Evolutionary conservation across 2,797 vertebrate genomes (phyloP).

Genomic region (Cottoperca gobio): DNA sequence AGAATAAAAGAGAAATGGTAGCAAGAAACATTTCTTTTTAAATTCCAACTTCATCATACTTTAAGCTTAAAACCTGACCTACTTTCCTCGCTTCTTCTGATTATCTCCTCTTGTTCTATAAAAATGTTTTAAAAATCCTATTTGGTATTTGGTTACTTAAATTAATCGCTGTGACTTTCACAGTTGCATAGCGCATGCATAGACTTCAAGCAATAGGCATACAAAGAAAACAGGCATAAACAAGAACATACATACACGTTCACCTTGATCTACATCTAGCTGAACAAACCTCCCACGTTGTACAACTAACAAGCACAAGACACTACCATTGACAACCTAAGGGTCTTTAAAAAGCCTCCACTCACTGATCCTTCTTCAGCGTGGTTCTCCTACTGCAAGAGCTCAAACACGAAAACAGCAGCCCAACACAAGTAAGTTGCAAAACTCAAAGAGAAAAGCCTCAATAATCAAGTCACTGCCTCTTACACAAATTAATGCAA

Average conservation of each 20-base stretch:
- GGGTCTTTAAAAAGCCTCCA: slow-evolving; percentile 71
- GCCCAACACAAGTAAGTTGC: slow-evolving; percentile 39
- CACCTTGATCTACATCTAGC: slow-evolving; percentile 76
- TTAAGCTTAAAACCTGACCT: slow-evolving; percentile 64
- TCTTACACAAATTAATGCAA: slow-evolving; percentile 53
- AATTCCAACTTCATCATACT: slow-evolving; percentile 52
- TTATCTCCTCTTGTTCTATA: slow-evolving; percentile 28
- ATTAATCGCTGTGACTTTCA: slow-evolving; percentile 59
- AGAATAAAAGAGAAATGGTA: slow-evolving; percentile 38
- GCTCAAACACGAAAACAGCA: slow-evolving; percentile 60
- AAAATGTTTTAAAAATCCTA: slow-evolving; percentile 13
- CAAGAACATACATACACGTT: slow-evolving; percentile 36
- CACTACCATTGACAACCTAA: slow-evolving; percentile 59
- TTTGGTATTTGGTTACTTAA: slow-evolving; percentile 49
- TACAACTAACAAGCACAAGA: slow-evolving; percentile 66
- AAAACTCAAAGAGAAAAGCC: slow-evolving; percentile 37
- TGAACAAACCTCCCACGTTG: slow-evolving; percentile 66
- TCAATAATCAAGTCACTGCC: slow-evolving; percentile 21
- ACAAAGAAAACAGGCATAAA: slow-evolving; percentile 29
- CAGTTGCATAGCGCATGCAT: slow-evolving; percentile 21
- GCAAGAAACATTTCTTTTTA: slow-evolving; percentile 36
- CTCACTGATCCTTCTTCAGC: slow-evolving; percentile 50
- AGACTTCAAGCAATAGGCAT: slow-evolving; percentile 26
- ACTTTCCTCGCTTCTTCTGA: slow-evolving; percentile 41
- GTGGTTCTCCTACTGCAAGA: slow-evolving; percentile 51